phyloP scores from a whole-genome alignment of 2,113 vertebrate genomes.

The Saccopteryx leptura region DNA sequence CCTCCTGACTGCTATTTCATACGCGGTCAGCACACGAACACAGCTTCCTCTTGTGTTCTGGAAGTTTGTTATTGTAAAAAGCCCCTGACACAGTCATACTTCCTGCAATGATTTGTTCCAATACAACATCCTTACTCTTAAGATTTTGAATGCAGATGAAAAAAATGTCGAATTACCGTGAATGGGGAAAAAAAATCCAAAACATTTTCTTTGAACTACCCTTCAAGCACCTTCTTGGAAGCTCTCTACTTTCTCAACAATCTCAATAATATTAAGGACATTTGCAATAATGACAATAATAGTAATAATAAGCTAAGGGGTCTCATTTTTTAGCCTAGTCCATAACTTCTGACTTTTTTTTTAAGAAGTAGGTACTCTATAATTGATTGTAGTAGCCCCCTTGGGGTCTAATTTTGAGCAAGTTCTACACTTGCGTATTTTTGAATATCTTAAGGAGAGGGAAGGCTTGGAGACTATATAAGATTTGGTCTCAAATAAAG shows the following conservation, averaged over 20 bases:
- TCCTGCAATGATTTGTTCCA: constrained; percentile 69
- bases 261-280: not conserved
- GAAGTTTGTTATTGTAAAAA: constrained; percentile 79
- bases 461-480: not conserved
- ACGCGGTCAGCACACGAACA: constrained; percentile 34
- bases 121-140: constrained; percentile 66
- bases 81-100: constrained; percentile 71
- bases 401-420: not conserved
- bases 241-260: not conserved
- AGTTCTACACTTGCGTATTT: not conserved
- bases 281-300: not conserved
- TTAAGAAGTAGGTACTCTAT: not conserved
- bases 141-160: not conserved
- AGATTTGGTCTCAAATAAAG: not conserved
- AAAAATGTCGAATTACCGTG: not conserved
- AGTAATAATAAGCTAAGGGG: not conserved
- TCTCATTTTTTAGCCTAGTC: not conserved
- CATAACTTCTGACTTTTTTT: not conserved
- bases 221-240: not conserved
- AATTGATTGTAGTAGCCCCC: not conserved
- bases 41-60: constrained; percentile 74
- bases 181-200: not conserved
- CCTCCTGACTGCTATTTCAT: constrained; percentile 30
- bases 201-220: not conserved
- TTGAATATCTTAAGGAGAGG: not conserved